phyloP scores from a whole-genome alignment of 2,797 vertebrate genomes.

The Jordanella pulchra region DNA sequence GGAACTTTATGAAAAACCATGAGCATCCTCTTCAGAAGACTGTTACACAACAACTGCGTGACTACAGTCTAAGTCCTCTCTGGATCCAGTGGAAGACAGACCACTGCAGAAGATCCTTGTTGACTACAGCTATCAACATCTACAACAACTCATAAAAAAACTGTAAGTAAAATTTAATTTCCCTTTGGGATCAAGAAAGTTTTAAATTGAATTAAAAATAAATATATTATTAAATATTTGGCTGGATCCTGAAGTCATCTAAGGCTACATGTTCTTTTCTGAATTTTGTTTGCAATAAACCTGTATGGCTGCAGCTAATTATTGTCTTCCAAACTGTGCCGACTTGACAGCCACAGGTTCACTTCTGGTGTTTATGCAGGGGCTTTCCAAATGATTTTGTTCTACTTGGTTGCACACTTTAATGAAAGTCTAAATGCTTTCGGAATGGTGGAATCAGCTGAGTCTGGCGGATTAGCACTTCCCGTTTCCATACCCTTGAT shows the following conservation, averaged over 20 bases:
- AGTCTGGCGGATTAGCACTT: slow-evolving; percentile 78
- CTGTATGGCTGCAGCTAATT: slow-evolving; percentile 58
- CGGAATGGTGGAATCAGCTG: slow-evolving; percentile 77
- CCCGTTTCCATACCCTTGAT: slow-evolving; percentile 74
- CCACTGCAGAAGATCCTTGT: too few species aligned
- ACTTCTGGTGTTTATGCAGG: slow-evolving; percentile 69
- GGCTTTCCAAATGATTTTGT: slow-evolving; percentile 77
- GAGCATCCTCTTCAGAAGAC: too few species aligned
- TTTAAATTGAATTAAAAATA: too few species aligned
- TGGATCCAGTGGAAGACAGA: too few species aligned
- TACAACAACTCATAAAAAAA: too few species aligned
- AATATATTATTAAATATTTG: not conserved
- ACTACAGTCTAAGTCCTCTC: too few species aligned
- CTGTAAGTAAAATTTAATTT: too few species aligned
- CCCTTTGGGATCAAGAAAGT: too few species aligned
- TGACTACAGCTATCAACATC: too few species aligned
- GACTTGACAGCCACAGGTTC: slow-evolving; percentile 70
- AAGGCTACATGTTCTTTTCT: slow-evolving; percentile 3
- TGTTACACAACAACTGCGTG: too few species aligned
- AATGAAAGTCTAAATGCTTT: slow-evolving; percentile 85
- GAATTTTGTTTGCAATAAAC: slow-evolving; percentile 44
- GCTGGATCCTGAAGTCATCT: slow-evolving; percentile 31
- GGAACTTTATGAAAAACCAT: too few species aligned
- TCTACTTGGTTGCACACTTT: slow-evolving; percentile 81
- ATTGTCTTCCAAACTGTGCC: slow-evolving; percentile 62